phyloP scores from a whole-genome alignment of 2,888 invertebrate species.

The Lacanobia oleracea region DNA sequence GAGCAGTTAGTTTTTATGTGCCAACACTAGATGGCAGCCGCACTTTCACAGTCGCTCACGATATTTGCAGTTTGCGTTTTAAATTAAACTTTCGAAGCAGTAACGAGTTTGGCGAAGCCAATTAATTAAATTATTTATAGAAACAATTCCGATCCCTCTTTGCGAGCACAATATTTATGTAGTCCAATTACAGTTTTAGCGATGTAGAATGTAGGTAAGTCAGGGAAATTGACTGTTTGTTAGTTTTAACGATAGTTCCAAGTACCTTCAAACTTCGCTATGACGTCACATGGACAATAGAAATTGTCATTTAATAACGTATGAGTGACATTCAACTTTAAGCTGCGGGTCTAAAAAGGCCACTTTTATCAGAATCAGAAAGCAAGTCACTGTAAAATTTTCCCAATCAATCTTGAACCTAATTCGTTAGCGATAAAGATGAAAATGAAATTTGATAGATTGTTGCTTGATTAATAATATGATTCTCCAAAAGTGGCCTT shows the following conservation, averaged over 20 bases:
- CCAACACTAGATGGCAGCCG: background rate
- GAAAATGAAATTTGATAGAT: too few relatives aligned
- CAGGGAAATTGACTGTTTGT: background rate
- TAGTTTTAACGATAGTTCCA: background rate
- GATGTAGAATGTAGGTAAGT: background rate
- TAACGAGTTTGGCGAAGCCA: background rate
- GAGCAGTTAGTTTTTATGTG: background rate
- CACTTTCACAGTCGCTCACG: background rate
- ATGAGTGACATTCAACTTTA: background rate
- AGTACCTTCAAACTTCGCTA: background rate
- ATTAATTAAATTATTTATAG: background rate
- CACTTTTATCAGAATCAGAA: too few relatives aligned
- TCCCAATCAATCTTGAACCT: too few relatives aligned
- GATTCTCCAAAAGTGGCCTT: too few relatives aligned
- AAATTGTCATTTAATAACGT: background rate
- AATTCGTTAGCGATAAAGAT: too few relatives aligned
- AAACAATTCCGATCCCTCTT: background rate
- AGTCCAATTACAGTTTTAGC: constrained; percentile 3
- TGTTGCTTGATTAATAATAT: too few relatives aligned
- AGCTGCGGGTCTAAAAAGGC: too few relatives aligned
- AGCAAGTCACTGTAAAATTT: too few relatives aligned
- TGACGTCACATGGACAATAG: background rate
- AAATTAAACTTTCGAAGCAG: background rate
- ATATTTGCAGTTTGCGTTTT: background rate
- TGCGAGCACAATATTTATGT: background rate